Percentiles rank a stretch among this genome's conserved stretches.
These are phyloP conservation scores for Parnassius apollo DNA, from an alignment of 2,888 invertebrate genomes.

Conservation along the genomic window DNA sequence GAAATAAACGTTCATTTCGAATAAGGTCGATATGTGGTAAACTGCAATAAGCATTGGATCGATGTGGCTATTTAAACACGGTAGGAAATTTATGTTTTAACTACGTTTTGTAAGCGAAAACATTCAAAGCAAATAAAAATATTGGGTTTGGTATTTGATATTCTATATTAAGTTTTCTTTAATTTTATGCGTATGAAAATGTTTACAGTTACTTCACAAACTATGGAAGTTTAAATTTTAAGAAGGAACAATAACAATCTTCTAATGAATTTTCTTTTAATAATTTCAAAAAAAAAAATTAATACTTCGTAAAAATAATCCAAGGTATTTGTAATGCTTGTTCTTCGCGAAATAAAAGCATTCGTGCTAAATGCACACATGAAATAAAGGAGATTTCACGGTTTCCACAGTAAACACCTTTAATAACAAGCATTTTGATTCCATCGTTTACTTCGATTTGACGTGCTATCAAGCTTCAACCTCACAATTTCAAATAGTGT, in stretches of 20 bases:
- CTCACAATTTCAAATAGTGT: neutral
- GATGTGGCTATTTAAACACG: neutral
- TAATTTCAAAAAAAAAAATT: too few relatives aligned
- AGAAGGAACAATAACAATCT: too few relatives aligned
- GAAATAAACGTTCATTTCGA: slow-evolving; percentile 76
- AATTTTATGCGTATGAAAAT: too few relatives aligned
- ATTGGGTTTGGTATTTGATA: too few relatives aligned
- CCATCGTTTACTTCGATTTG: slow-evolving; percentile 22
- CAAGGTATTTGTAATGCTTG: too few relatives aligned
- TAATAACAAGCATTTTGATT: slow-evolving; percentile 24
- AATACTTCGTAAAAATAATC: too few relatives aligned
- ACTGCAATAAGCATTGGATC: slow-evolving; percentile 29
- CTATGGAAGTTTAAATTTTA: too few relatives aligned
- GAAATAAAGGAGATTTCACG: slow-evolving; percentile 23
- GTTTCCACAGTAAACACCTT: slow-evolving; percentile 21
- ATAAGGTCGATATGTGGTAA: slow-evolving; percentile 55
- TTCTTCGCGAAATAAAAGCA: slow-evolving; percentile 3
- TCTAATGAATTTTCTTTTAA: too few relatives aligned
- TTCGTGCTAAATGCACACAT: slow-evolving; percentile 25
- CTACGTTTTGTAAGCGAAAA: neutral
- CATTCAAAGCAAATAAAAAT: neutral
- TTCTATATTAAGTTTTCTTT: too few relatives aligned
- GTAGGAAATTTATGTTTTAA: neutral
- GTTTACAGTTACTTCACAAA: too few relatives aligned
- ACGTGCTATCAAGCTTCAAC: slow-evolving; percentile 16